Conservation (phyloP, 1,140 invertebrate genomes). For the Chrysopa pallens region DNA sequence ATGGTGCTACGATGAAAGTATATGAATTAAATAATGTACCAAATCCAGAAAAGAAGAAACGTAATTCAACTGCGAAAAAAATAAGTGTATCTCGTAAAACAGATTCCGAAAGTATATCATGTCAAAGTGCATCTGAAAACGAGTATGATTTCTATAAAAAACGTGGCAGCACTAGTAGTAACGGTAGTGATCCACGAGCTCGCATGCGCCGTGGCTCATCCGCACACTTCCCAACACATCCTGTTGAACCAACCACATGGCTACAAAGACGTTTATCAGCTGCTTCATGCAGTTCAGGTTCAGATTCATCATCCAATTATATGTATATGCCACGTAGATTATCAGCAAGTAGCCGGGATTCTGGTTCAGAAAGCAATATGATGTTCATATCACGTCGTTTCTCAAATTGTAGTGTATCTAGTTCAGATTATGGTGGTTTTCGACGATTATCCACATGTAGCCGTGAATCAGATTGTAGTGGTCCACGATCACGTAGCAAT, state of each 20-base stretch:
- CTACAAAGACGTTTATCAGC: slow-evolving; percentile 37
- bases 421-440: slow-evolving; percentile 28
- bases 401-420: slow-evolving; percentile 35
- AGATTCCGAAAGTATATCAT: slow-evolving; percentile 9
- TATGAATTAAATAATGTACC: slow-evolving; percentile 37
- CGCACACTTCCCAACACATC: slow-evolving; percentile 27
- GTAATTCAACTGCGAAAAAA: slow-evolving; percentile 8
- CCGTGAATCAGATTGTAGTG: slow-evolving; percentile 25
- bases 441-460: slow-evolving; percentile 32
- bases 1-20: slow-evolving; percentile 22
- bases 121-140: slow-evolving; percentile 44
- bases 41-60: slow-evolving; percentile 31
- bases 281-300: slow-evolving; percentile 31
- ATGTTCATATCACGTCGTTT: slow-evolving; percentile 30
- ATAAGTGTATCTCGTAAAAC: slow-evolving; percentile 21
- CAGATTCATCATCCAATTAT: slow-evolving; percentile 27
- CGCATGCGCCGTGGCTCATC: slow-evolving; percentile 33
- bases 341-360: slow-evolving; percentile 33
- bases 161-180: slow-evolving; percentile 12
- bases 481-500: slow-evolving; percentile 29
- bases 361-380: slow-evolving; percentile 28
- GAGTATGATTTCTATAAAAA: slow-evolving; percentile 18
- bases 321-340: slow-evolving; percentile 35
- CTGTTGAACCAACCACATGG: slow-evolving; percentile 39
- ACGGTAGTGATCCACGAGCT: slow-evolving; percentile 25